Base-by-base conservation (phyloP, 2,113 vertebrate species). In the Cyanoderma ruficeps region DNA sequence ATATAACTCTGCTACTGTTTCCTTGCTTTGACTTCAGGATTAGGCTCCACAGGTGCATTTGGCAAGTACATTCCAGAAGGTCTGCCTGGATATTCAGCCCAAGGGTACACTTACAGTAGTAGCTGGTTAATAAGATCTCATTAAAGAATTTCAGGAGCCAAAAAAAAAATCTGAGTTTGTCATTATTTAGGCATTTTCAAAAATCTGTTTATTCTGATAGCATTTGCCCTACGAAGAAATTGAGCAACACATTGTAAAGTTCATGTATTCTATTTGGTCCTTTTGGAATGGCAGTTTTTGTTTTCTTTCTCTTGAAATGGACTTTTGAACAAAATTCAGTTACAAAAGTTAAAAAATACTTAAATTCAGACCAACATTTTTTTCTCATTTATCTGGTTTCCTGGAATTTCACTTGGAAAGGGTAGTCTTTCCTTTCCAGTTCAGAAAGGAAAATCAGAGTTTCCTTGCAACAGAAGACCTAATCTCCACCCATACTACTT, bases 331-430 rank as follows among this genome's bases (percentile, higher is more conserved):
- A 70, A 75, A 90, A 93, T 23, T 53, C 33, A 11, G 10, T 70
- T 50, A 61, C 21, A 67, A 63, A 92, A 61, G 42, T 65, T 57
- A 69, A 8, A 61, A 65, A 85, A 74, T 10, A 44, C 22, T 44
- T 53, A 72, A 82, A 89, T 85, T 52, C 61, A 71, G 33, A 94
- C 35, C 56, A 84, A 93, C 52, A 4, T 35, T 67, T 95, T 90
- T 75, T 33, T 37, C 47, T 71, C 27, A 57, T 71, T 87, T 79
- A 83, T 96, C 55, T 88, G 37, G 50, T 82, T 83, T 90, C 79
- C 86, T 87, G 89, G 83, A 95, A 92, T 91, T 92, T 84, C 83
- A 56, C 33, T 92, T 83, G 61, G 57, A 94, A 95, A 87, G 27
- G 6, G 9, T 28, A 47, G 3, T 33, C 83, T 94, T 93, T 93